phyloP scores from a whole-genome alignment of 2,797 vertebrate genomes.

The Gymnothorax reevesii region DNA sequence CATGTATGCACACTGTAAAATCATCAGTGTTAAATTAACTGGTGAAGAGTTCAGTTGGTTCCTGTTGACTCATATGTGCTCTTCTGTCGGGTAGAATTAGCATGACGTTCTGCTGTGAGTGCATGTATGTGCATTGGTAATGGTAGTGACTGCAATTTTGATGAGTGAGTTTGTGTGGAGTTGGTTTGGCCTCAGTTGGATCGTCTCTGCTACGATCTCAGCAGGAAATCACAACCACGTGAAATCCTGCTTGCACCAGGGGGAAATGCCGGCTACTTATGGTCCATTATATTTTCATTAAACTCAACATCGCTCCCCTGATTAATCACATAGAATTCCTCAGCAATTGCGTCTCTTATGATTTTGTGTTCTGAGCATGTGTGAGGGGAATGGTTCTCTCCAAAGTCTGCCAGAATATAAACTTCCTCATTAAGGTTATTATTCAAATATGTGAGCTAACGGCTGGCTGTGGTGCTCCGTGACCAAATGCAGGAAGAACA shows the following conservation, averaged over 20 bases:
- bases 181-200: neutral
- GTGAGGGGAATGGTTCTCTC: neutral
- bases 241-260: neutral
- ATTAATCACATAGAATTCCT: conserved; percentile 32
- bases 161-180: neutral
- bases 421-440: conserved; percentile 27
- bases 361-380: conserved; percentile 12
- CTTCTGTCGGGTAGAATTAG: too few species aligned
- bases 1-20: neutral
- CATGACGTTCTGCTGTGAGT: neutral
- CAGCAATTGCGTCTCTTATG: conserved; percentile 26
- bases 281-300: conserved; percentile 40
- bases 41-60: too few species aligned
- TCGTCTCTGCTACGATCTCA: neutral
- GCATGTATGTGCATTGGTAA: neutral
- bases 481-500: conserved; percentile 1
- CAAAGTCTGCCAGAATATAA: conserved; percentile 1
- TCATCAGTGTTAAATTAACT: neutral
- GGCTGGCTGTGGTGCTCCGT: neutral
- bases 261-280: conserved; percentile 5
- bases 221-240: neutral
- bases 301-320: conserved; percentile 38
- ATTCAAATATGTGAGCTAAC: conserved; percentile 30
- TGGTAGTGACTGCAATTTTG: neutral
- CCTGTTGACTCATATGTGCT: too few species aligned